phyloP scores from a whole-genome alignment of 2,888 invertebrate species.

The Mesochorus sp. region DNA sequence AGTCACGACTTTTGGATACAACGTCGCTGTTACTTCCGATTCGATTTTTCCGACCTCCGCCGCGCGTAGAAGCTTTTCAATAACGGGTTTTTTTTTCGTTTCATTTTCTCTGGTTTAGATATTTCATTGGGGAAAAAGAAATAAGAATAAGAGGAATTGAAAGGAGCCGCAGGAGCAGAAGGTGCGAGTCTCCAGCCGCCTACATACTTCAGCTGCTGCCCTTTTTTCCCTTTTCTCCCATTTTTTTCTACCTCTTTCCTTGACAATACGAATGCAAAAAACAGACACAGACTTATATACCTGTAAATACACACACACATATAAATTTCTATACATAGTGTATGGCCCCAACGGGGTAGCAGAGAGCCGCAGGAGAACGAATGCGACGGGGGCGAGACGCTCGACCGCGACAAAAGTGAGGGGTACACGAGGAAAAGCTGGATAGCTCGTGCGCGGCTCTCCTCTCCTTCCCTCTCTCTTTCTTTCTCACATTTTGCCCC shows the following conservation, averaged over 20 bases:
- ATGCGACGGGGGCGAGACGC: constrained; percentile 50
- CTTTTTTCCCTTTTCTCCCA: constrained; percentile 20
- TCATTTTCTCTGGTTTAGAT: not conserved
- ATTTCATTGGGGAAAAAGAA: not conserved
- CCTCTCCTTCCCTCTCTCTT: constrained; percentile 4
- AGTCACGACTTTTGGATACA: not conserved
- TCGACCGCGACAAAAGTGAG: constrained; percentile 37
- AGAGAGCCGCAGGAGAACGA: constrained; percentile 35
- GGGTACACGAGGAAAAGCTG: constrained; percentile 36
- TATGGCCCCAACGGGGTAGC: not conserved
- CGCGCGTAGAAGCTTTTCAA: no score
- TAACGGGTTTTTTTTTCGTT: no score
- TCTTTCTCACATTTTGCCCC: constrained; percentile 45
- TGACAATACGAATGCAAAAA: not conserved
- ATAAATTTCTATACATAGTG: constrained; percentile 1
- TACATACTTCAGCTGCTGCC: constrained; percentile 32
- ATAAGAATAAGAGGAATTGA: not conserved
- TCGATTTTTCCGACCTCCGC: no score
- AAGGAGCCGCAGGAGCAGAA: not conserved
- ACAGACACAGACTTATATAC: not conserved
- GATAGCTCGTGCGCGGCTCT: not conserved
- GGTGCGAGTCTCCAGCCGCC: constrained; percentile 16
- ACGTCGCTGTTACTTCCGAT: no score
- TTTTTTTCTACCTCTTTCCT: constrained; percentile 15
- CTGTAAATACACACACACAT: not conserved